Percentiles rank a stretch among this genome's conserved stretches.
phyloP scores from a whole-genome alignment of 2,797 vertebrate species.

The Sebastolobus alascanus region DNA sequence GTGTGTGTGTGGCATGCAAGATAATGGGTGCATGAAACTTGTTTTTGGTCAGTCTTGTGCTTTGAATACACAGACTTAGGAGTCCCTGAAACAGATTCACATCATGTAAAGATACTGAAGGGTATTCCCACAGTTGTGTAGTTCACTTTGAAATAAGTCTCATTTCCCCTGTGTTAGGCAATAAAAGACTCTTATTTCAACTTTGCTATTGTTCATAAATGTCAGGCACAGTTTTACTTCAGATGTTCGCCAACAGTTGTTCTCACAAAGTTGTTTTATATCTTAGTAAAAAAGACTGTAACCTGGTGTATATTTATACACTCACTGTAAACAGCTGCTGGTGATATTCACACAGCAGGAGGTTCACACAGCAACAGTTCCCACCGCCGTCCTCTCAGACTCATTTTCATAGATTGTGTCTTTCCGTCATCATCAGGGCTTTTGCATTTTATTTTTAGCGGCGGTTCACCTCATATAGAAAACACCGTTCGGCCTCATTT shows the following conservation, averaged over 20 bases:
- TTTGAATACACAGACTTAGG: slow-evolving; percentile 14
- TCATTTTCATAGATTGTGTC: slow-evolving; percentile 56
- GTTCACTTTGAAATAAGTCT: slow-evolving; percentile 45
- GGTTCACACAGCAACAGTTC: background rate
- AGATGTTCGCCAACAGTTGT: background rate
- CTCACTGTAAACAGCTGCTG: background rate
- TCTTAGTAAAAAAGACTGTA: background rate
- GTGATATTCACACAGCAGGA: background rate
- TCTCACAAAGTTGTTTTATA: background rate
- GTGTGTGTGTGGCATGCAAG: background rate
- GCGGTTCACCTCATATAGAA: slow-evolving; percentile 32
- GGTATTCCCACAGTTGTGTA: slow-evolving; percentile 66
- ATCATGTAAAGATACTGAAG: slow-evolving; percentile 20
- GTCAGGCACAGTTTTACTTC: background rate
- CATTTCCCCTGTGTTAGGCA: slow-evolving; percentile 64
- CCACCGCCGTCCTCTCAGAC: background rate
- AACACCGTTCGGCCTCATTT: slow-evolving; percentile 26
- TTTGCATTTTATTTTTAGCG: slow-evolving; percentile 64
- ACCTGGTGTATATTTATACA: background rate
- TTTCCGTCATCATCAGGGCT: background rate
- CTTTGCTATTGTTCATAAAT: slow-evolving; percentile 9
- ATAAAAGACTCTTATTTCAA: slow-evolving; percentile 38
- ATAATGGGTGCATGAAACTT: background rate
- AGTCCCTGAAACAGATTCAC: slow-evolving; percentile 12
- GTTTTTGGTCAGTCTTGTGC: background rate